phyloP scores from a whole-genome alignment of 2,888 invertebrate species.

The Furcula furcula region DNA sequence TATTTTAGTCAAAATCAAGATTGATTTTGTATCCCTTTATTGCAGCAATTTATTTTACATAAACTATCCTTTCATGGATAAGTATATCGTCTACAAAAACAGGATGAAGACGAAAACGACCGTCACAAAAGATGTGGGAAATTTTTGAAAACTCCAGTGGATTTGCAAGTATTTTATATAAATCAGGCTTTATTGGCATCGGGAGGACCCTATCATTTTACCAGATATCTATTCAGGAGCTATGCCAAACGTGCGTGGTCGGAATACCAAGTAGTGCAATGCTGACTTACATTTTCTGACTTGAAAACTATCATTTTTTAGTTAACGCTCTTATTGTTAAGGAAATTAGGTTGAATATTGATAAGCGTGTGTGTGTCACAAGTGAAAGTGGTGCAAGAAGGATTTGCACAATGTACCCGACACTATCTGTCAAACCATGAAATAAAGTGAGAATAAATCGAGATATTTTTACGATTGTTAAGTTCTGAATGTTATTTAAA shows the following conservation, averaged over 20 bases:
- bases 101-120: conserved; percentile 16
- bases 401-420: conserved; percentile 52
- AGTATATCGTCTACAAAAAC: conserved; percentile 17
- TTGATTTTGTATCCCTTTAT: not conserved
- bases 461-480: conserved; percentile 45
- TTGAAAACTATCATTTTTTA: conserved; percentile 12
- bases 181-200: conserved; percentile 75
- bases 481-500: conserved; percentile 30
- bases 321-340: conserved; percentile 5
- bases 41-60: not conserved
- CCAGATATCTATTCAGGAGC: conserved; percentile 74
- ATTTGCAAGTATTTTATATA: conserved; percentile 61
- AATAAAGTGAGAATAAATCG: conserved; percentile 63
- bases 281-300: conserved; percentile 18
- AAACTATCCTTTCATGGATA: not conserved
- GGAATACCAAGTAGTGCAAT: conserved; percentile 51
- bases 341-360: conserved; percentile 20
- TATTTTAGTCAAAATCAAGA: not conserved
- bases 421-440: conserved; percentile 64
- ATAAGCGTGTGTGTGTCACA: not conserved
- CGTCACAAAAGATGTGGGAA: conserved; percentile 19
- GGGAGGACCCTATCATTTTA: conserved; percentile 71
- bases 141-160: conserved; percentile 37
- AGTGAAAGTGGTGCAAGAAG: conserved; percentile 10
- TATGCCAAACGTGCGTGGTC: conserved; percentile 64